phyloP scores from a whole-genome alignment of 2,113 vertebrate species.

The Myrmecophaga tridactyla region DNA sequence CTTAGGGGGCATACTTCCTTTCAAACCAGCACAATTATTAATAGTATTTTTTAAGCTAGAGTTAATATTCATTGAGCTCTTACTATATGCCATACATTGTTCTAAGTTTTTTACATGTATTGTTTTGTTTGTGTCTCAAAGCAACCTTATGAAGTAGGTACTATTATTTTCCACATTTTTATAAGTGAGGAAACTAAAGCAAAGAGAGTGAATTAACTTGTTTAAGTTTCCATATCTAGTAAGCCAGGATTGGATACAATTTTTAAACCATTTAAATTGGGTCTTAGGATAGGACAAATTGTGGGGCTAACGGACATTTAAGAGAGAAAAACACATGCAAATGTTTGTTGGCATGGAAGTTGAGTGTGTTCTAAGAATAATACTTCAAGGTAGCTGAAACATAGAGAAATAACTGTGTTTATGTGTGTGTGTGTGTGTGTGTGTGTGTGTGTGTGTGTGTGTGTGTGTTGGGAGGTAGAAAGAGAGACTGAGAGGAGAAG shows the following conservation, averaged over 20 bases:
- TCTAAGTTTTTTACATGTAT: too few species aligned
- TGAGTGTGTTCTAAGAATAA: conserved; percentile 16
- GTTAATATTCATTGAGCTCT: not conserved
- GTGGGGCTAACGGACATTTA: not conserved
- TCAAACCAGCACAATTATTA: too few species aligned
- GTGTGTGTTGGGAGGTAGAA: not conserved
- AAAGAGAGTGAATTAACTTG: not conserved
- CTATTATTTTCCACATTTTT: not conserved
- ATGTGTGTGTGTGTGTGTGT: not conserved
- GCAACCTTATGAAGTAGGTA: not conserved
- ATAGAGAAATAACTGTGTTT: not conserved
- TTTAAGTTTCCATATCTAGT: not conserved
- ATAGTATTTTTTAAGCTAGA: not conserved
- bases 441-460: not conserved
- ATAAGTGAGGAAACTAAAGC: not conserved
- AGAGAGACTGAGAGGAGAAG: not conserved
- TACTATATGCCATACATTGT: not conserved
- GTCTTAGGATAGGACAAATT: not conserved
- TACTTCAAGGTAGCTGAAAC: conserved; percentile 2
- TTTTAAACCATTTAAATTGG: conserved; percentile 33
- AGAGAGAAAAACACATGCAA: not conserved
- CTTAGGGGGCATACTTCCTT: too few species aligned
- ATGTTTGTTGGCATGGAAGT: not conserved
- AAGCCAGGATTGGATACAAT: not conserved
- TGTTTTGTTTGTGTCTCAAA: too few species aligned